A percentile compares a stretch with the other conserved stretches of the same genome.
Evolutionary conservation across 2,888 invertebrate species (phyloP).

Genomic region (Macropis europaea): DNA sequence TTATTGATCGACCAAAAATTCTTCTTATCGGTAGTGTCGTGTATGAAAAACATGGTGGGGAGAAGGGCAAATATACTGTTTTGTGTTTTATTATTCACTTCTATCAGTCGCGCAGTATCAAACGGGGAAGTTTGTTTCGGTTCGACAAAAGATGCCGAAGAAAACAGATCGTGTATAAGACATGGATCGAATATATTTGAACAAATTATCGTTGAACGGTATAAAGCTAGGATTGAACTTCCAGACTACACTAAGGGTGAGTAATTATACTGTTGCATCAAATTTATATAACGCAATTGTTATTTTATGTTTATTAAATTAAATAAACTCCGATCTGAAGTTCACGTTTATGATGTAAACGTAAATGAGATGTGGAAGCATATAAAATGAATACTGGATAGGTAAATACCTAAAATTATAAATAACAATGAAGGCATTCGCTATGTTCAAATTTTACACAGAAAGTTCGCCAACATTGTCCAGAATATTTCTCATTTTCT

Average conservation of each 20-base stretch:
- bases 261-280: not conserved
- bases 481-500: not conserved
- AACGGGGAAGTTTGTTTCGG: slow-evolving; percentile 8
- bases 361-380: too few species aligned
- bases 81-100: slow-evolving; percentile 15
- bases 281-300: too few species aligned
- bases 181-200: not conserved
- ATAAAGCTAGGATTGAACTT: not conserved
- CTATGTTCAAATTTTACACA: not conserved
- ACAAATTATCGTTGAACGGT: not conserved
- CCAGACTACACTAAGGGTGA: not conserved
- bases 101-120: not conserved
- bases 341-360: too few species aligned
- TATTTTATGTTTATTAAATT: too few species aligned
- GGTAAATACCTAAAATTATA: too few species aligned
- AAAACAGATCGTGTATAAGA: not conserved
- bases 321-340: too few species aligned
- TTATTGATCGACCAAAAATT: not conserved
- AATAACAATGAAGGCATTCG: not conserved
- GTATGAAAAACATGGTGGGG: not conserved
- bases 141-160: not conserved
- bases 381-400: too few species aligned
- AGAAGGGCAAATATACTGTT: not conserved
- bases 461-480: not conserved
- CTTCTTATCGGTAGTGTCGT: not conserved